These are phyloP conservation scores for Sylvilagus bachmani DNA, from an alignment of 2,113 vertebrate genomes.

Conservation along the genomic window DNA sequence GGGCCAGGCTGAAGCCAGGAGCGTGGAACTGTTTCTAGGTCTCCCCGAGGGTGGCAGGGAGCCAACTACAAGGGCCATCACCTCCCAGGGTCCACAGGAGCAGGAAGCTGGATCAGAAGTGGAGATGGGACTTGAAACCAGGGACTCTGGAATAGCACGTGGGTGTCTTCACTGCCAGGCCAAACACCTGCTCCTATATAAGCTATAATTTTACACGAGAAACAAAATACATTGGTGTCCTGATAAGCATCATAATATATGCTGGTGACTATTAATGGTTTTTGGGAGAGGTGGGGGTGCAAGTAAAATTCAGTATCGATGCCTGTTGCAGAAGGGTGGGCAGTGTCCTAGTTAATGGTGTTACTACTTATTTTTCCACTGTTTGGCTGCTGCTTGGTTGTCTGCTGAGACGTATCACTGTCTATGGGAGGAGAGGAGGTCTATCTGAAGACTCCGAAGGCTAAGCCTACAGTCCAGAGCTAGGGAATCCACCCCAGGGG, in stretches of 20 bases:
- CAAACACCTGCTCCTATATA: neutral
- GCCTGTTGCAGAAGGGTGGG: neutral
- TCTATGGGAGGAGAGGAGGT: slow-evolving; percentile 52
- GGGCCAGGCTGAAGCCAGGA: no score
- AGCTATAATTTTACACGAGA: slow-evolving; percentile 45
- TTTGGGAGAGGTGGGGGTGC: slow-evolving; percentile 12
- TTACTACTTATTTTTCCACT: slow-evolving; percentile 55
- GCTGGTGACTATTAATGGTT: neutral
- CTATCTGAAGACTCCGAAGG: neutral
- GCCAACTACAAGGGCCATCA: no score
- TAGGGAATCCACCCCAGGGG: slow-evolving; percentile 37
- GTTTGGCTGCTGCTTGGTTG: neutral
- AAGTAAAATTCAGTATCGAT: slow-evolving; percentile 51
- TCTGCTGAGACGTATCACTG: slow-evolving; percentile 21
- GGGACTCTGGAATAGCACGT: no score
- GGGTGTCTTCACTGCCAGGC: no score
- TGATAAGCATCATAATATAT: neutral
- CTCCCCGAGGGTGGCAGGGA: no score
- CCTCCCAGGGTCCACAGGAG: no score
- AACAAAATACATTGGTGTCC: neutral
- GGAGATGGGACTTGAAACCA: no score
- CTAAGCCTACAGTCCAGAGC: neutral
- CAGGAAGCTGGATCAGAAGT: no score
- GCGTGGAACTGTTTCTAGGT: no score
- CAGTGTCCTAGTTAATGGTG: slow-evolving; percentile 43